phyloP scores from a whole-genome alignment of 1,140 invertebrate genomes.

The Ceratosolen solmsi region DNA sequence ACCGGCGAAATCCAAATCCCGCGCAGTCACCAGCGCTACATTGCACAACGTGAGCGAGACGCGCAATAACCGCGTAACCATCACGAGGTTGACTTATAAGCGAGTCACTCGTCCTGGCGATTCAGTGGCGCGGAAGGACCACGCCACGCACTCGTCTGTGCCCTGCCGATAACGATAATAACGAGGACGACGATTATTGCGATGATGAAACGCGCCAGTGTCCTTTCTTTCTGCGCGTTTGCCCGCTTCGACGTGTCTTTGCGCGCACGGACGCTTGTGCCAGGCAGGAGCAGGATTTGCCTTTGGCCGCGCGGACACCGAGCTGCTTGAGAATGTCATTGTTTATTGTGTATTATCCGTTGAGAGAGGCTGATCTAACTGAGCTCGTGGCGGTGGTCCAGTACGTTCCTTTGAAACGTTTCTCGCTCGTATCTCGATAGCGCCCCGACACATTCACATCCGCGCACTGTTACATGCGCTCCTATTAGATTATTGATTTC shows the following conservation, averaged over 20 bases:
- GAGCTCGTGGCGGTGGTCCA: too few species aligned
- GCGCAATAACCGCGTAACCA: background rate
- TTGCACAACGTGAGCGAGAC: slow-evolving; percentile 25
- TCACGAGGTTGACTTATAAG: background rate
- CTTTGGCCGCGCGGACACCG: too few species aligned
- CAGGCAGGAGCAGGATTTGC: too few species aligned
- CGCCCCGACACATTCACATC: too few species aligned
- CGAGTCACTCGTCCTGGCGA: background rate
- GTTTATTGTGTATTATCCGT: too few species aligned
- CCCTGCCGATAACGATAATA: background rate
- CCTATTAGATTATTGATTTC: too few species aligned
- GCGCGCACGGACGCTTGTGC: background rate
- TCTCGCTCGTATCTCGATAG: too few species aligned
- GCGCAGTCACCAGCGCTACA: slow-evolving; percentile 15
- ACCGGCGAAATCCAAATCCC: background rate
- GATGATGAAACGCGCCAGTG: slow-evolving; percentile 13
- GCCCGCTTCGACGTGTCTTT: slow-evolving; percentile 52
- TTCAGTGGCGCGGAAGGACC: slow-evolving; percentile 1
- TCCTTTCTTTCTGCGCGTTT: slow-evolving; percentile 45
- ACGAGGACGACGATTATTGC: background rate
- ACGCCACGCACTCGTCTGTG: background rate
- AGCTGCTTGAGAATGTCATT: too few species aligned
- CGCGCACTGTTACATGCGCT: too few species aligned
- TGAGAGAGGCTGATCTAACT: too few species aligned
- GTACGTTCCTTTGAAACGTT: too few species aligned